Percentiles rank a stretch among this genome's conserved stretches.
Evolutionary conservation across 2,797 vertebrate genomes (phyloP).

Genomic region (Hippocampus kuda): DNA sequence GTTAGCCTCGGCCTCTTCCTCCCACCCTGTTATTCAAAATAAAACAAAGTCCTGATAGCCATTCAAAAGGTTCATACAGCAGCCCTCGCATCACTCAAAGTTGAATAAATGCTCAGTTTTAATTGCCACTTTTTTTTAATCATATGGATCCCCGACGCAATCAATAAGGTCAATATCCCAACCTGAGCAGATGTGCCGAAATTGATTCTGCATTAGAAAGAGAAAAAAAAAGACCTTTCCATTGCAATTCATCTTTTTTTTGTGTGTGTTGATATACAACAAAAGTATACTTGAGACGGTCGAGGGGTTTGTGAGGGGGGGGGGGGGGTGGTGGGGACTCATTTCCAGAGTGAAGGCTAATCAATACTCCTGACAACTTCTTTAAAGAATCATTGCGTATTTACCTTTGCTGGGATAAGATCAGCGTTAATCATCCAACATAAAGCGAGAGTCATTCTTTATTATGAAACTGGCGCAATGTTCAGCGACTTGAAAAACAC

Average conservation of each 20-base stretch:
- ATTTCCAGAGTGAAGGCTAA: conserved; percentile 14
- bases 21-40: not conserved
- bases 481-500: conserved; percentile 2
- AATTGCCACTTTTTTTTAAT: conserved; percentile 11
- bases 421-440: conserved; percentile 4
- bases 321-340: conserved; percentile 14
- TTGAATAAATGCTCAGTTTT: not conserved
- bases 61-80: not conserved
- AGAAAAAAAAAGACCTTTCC: conserved; percentile 18
- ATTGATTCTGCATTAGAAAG: conserved; percentile 13
- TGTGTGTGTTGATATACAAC: conserved; percentile 23
- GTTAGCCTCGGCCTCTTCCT: not conserved
- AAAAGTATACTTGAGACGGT: conserved; percentile 4
- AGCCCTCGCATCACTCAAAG: not conserved
- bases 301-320: not conserved
- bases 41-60: not conserved
- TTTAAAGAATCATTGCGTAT: conserved; percentile 3
- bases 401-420: not conserved
- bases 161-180: conserved; percentile 21
- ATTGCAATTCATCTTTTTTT: conserved; percentile 17
- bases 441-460: not conserved
- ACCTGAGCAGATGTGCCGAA: conserved; percentile 25
- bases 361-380: conserved; percentile 11
- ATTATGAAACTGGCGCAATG: not conserved
- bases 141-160: conserved; percentile 8